Base-by-base conservation (phyloP, 1,140 invertebrate species). In the Gonatopus flavifemur region DNA sequence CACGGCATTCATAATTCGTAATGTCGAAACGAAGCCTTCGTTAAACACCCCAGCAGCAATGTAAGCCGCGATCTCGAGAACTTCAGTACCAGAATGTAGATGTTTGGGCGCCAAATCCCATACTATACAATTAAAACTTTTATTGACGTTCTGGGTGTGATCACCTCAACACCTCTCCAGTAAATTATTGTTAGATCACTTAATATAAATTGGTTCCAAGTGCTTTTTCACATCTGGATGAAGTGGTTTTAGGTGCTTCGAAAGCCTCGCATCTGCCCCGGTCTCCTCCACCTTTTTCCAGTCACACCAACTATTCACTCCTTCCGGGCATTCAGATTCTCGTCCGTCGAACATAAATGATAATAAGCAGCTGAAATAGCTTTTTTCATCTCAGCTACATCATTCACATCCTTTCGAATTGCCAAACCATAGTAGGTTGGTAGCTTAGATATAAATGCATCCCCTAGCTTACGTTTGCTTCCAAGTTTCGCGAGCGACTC, bases 321-420 rank as follows among this genome's bases (percentile, higher is more conserved):
- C 25, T 28, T 7, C 25, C 12, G 25, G 25, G 12, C 25, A 28
- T 28, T 6, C 25, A 12, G 25, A 7, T 28, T 12, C 12, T 28
- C 38, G 16, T 19, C 12, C 4, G 38, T 40, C 5, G 12, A 40
- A 24, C 8, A 24, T 19, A 40, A 19, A 21, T 40, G 18, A 24
- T 44, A 45, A 38, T 50, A 52, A 3, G 55, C 57, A n/a, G 53
- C 49, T 49, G 44, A 57, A 24, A 61, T 42, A 42, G 49, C 39
- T 45, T 53, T 32, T 54, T 15, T 15, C 56, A 58, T 55, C 10
- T 42, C 41, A 32, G 49, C 42, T 4, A 55, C 41, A 32, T 39
- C 50, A 6, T 58, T 18, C n/a, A 32, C 22, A 33, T 58, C 55
- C 19, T 37, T 22, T 39, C 52, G 49, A 15, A 58, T 55, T 1